A percentile compares a stretch with the other conserved stretches of the same genome.
Conservation (phyloP, 1,140 invertebrate genomes). For the Melanaphis sacchari region DNA sequence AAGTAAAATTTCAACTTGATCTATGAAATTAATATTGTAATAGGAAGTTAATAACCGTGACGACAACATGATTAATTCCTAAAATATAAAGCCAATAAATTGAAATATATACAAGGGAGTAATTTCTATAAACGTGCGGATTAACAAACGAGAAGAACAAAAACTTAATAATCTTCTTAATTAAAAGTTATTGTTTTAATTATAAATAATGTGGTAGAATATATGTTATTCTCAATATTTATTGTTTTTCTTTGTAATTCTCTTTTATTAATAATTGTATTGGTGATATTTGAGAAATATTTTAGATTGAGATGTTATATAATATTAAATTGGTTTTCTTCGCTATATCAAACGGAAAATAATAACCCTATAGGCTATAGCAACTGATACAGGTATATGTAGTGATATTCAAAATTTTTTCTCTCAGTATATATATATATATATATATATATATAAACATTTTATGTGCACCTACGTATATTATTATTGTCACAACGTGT, state of each 20-base stretch:
- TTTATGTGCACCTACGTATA: neutral
- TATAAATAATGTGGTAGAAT: neutral
- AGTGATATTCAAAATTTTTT: neutral
- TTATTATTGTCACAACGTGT: neutral
- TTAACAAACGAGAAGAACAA: neutral
- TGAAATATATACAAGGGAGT: neutral
- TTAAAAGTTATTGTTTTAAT: neutral
- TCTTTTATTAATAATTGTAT: conserved; percentile 10
- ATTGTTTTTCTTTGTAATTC: neutral
- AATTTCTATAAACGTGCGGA: neutral
- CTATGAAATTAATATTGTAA: neutral
- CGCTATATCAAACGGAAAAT: neutral
- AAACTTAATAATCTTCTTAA: neutral
- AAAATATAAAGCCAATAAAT: neutral
- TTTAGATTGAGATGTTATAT: neutral
- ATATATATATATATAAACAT: neutral
- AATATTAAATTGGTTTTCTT: conserved; percentile 33
- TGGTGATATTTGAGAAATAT: neutral
- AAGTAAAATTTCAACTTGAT: neutral
- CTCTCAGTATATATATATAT: too few species aligned
- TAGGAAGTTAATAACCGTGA: neutral
- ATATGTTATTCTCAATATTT: neutral
- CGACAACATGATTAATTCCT: too few species aligned
- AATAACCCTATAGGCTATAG: neutral
- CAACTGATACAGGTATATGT: neutral